Conservation (phyloP, 2,888 invertebrate genomes). For the Coenonympha glycerion region DNA sequence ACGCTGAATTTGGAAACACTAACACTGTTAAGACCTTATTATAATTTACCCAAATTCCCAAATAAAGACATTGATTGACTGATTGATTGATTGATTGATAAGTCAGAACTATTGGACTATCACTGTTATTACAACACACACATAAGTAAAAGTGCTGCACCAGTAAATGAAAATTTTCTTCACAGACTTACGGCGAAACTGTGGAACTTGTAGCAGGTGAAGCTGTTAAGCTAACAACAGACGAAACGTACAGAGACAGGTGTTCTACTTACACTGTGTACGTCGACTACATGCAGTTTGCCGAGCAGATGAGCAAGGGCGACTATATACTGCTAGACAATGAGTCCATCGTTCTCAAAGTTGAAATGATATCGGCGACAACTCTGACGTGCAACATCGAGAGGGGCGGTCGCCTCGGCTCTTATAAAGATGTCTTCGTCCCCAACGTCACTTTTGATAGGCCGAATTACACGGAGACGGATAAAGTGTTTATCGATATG, state of each 20-base stretch:
- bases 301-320: slow-evolving; percentile 67
- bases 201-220: slow-evolving; percentile 64
- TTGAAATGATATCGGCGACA: slow-evolving; percentile 66
- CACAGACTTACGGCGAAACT: slow-evolving; percentile 50
- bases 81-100: too few relatives aligned
- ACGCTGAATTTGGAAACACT: too few relatives aligned
- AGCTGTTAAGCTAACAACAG: slow-evolving; percentile 68
- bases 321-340: slow-evolving; percentile 75
- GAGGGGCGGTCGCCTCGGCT: slow-evolving; percentile 58
- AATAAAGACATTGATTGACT: too few relatives aligned
- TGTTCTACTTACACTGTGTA: slow-evolving; percentile 74
- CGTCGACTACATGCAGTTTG: slow-evolving; percentile 71
- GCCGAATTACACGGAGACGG: slow-evolving; percentile 58
- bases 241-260: slow-evolving; percentile 73
- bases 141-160: too few relatives aligned
- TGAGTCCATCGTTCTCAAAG: slow-evolving; percentile 85
- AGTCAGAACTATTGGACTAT: too few relatives aligned
- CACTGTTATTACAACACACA: too few relatives aligned
- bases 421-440: slow-evolving; percentile 60
- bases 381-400: slow-evolving; percentile 62
- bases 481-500: slow-evolving; percentile 53
- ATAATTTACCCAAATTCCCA: too few relatives aligned
- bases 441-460: slow-evolving; percentile 57
- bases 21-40: too few relatives aligned
- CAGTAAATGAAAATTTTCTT: slow-evolving; percentile 20